phyloP scores from a whole-genome alignment of 2,113 vertebrate genomes.

The Entelurus aequoreus region DNA sequence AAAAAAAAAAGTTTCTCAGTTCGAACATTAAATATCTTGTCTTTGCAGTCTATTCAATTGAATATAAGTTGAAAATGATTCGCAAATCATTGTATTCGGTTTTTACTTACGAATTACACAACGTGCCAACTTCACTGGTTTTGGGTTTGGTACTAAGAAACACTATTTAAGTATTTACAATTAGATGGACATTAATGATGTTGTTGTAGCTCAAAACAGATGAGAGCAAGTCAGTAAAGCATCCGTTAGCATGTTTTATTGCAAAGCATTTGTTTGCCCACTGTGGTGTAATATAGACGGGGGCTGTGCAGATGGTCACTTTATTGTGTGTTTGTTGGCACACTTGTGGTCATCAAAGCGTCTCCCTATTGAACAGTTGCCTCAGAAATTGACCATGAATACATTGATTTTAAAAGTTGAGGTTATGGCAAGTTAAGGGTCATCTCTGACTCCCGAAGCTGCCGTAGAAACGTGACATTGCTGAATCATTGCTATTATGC shows the following conservation, averaged over 20 bases:
- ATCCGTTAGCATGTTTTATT: conserved; percentile 18
- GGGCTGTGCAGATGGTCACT: conserved; percentile 54
- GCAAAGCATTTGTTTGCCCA: conserved; percentile 32
- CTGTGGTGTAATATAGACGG: conserved; percentile 15
- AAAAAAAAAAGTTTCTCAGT: no score
- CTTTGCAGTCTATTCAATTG: no score
- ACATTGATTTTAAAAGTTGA: not conserved
- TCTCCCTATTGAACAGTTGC: conserved; percentile 42
- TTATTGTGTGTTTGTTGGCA: conserved; percentile 56
- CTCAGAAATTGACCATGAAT: conserved; percentile 26
- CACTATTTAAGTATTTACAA: not conserved
- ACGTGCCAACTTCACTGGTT: no score
- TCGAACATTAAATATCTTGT: no score
- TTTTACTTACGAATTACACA: no score
- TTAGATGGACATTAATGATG: not conserved
- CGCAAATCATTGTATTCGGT: no score
- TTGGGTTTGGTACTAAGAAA: not conserved
- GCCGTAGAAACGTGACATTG: not conserved
- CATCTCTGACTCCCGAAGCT: not conserved
- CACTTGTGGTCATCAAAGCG: conserved; percentile 43
- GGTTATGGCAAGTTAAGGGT: not conserved
- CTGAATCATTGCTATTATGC: not conserved
- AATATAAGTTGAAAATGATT: no score
- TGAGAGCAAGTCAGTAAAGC: conserved; percentile 4
- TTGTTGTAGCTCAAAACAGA: conserved; percentile 7